Conservation (phyloP, 2,797 vertebrate genomes). For the Emydoidea blandingii region DNA sequence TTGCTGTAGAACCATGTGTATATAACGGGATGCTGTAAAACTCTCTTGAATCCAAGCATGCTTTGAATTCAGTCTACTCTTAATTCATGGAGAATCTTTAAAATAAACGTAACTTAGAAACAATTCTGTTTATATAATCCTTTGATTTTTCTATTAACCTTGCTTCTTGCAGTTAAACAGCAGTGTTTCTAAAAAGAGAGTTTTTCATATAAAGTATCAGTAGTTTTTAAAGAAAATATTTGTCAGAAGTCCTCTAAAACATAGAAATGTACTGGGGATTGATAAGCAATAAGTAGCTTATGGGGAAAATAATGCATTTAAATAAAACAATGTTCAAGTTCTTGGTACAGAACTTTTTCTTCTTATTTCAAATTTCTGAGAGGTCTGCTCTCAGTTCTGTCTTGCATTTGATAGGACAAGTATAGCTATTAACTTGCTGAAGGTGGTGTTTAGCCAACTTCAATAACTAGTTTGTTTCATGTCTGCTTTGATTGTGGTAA, state of each 20-base stretch:
- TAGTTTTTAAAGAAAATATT: fast-evolving
- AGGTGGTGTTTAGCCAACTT: not conserved
- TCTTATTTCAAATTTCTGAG: not conserved
- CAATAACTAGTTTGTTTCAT: not conserved
- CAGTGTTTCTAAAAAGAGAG: not conserved
- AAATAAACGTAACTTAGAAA: not conserved
- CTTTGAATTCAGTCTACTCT: not conserved
- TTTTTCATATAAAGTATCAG: not conserved
- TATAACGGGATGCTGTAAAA: not conserved
- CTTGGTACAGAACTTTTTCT: not conserved
- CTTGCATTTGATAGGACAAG: not conserved
- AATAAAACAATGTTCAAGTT: not conserved
- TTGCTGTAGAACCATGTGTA: not conserved
- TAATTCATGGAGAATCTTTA: not conserved
- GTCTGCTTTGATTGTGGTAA: not conserved
- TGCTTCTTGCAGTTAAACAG: fast-evolving
- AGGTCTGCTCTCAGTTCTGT: not conserved
- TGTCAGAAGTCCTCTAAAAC: not conserved
- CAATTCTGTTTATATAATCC: not conserved
- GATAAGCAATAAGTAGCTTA: fast-evolving
- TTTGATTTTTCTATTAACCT: not conserved
- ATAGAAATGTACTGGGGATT: not conserved
- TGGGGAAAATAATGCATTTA: not conserved
- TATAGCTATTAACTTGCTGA: not conserved
- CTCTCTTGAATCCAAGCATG: not conserved